Conservation (phyloP, 1,140 invertebrate genomes). For the Drosophila lacertosa region DNA sequence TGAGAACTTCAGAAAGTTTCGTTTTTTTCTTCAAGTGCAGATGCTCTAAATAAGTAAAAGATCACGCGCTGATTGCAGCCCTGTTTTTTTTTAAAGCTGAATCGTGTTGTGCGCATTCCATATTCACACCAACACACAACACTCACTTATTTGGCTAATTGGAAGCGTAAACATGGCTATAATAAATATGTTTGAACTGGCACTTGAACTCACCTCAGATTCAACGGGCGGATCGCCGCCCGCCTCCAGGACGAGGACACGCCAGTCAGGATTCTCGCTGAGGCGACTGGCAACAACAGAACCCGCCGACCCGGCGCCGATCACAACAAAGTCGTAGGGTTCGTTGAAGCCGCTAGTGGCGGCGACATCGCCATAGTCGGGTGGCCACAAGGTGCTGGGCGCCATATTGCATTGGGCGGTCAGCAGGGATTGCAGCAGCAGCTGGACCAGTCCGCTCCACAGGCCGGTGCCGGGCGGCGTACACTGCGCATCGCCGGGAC, state of each 20-base stretch:
- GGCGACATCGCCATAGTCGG: slow-evolving; percentile 85
- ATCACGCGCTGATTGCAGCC: no score
- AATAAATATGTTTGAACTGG: neutral
- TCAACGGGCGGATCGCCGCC: slow-evolving; percentile 86
- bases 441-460: slow-evolving; percentile 84
- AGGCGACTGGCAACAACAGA: slow-evolving; percentile 86
- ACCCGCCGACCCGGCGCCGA: slow-evolving; percentile 89
- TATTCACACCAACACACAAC: neutral
- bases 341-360: slow-evolving; percentile 81
- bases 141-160: neutral
- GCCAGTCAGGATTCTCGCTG: slow-evolving; percentile 85
- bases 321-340: slow-evolving; percentile 83
- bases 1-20: no score
- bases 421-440: slow-evolving; percentile 85
- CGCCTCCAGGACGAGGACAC: slow-evolving; percentile 87
- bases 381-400: slow-evolving; percentile 85
- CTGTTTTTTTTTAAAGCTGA: no score
- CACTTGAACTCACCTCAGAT: slow-evolving; percentile 78
- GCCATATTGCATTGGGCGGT: slow-evolving; percentile 86
- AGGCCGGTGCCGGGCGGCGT: slow-evolving; percentile 31
- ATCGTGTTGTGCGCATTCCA: no score
- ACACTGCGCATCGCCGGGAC: slow-evolving; percentile 7
- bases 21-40: no score
- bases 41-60: no score
- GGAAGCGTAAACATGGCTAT: neutral